These are phyloP conservation scores for Halcyon chelicuti DNA, from an alignment of 2,797 vertebrate species.

Conservation along the genomic window DNA sequence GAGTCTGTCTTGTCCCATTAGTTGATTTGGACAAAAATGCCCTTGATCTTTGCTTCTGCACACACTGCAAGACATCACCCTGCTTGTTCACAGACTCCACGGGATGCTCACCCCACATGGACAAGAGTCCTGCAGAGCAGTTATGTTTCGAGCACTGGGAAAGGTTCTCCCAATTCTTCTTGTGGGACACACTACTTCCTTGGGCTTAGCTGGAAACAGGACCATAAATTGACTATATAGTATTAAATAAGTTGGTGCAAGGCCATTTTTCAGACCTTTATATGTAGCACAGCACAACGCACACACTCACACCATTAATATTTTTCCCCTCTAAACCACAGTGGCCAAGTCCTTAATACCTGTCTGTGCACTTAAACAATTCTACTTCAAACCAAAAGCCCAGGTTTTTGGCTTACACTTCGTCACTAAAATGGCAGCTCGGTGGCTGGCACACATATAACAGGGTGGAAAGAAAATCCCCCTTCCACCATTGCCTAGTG, in stretches of 20 bases:
- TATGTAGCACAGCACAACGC: accelerated
- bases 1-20: not conserved
- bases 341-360: not conserved
- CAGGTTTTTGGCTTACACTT: not conserved
- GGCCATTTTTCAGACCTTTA: not conserved
- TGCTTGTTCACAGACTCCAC: not conserved
- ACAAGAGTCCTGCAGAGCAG: not conserved
- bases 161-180: not conserved
- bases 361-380: not conserved
- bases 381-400: not conserved
- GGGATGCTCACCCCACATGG: accelerated
- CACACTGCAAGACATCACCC: accelerated
- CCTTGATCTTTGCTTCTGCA: not conserved
- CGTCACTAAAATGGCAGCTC: not conserved
- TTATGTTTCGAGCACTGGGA: accelerated
- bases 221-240: accelerated
- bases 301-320: not conserved
- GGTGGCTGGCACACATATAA: accelerated
- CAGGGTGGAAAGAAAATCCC: not conserved
- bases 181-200: not conserved
- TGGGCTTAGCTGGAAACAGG: not conserved
- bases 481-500: not conserved
- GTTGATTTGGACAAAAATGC: not conserved
- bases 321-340: not conserved
- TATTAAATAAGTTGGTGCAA: accelerated